phyloP scores from a whole-genome alignment of 2,888 invertebrate species.

The Andrena marginata region DNA sequence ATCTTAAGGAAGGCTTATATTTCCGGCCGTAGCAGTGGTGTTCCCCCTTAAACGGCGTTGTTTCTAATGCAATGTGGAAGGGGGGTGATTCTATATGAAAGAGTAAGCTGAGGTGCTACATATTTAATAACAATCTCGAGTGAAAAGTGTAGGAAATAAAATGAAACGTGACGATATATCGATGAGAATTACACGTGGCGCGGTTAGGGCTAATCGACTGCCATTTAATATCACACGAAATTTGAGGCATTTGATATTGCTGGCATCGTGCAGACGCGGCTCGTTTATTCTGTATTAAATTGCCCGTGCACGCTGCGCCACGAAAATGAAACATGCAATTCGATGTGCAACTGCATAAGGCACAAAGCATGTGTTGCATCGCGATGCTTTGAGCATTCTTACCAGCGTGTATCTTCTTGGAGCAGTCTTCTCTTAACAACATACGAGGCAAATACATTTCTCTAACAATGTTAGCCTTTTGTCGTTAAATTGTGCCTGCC shows the following conservation, averaged over 20 bases:
- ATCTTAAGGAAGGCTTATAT: too few species aligned
- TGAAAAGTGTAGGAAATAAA: background rate
- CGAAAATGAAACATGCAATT: conserved; percentile 46
- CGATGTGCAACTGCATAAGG: conserved; percentile 21
- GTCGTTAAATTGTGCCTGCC: too few species aligned
- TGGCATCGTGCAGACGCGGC: conserved; percentile 25
- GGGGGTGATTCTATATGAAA: background rate
- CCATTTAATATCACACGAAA: conserved; percentile 49
- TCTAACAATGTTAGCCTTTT: too few species aligned
- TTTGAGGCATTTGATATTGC: conserved; percentile 49
- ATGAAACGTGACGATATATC: conserved; percentile 9
- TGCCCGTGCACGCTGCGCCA: conserved; percentile 16
- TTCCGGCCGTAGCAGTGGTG: too few species aligned
- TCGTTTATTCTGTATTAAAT: conserved; percentile 50
- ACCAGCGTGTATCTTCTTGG: too few species aligned
- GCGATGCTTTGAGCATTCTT: background rate
- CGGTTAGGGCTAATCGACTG: conserved; percentile 30
- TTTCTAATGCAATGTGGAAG: too few species aligned
- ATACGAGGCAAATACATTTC: too few species aligned
- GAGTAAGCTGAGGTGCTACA: background rate
- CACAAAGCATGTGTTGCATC: conserved; percentile 21
- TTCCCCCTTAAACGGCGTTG: too few species aligned
- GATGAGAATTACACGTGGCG: background rate
- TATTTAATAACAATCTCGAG: too few species aligned
- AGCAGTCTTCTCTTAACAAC: too few species aligned